These are phyloP conservation scores for Onychostruthus taczanowskii DNA, from an alignment of 2,113 vertebrate species.

Conservation along the genomic window DNA sequence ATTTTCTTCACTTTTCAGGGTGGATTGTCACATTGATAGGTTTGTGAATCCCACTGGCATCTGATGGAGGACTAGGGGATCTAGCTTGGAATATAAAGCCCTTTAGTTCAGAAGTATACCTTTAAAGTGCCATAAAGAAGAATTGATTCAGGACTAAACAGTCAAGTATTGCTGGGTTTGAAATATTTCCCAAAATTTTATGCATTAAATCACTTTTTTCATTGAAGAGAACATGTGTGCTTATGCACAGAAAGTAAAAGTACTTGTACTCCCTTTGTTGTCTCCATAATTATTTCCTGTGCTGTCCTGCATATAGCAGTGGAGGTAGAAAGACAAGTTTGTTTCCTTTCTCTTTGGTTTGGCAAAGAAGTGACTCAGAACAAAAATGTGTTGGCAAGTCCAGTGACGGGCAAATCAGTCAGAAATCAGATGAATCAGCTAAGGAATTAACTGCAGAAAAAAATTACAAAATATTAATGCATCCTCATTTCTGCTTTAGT, in stretches of 20 bases:
- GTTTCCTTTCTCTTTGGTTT: not conserved
- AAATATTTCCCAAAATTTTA: not conserved
- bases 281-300: not conserved
- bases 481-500: not conserved
- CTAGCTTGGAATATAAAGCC: not conserved
- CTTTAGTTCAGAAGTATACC: not conserved
- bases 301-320: not conserved
- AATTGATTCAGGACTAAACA: not conserved
- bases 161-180: not conserved
- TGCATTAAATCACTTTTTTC: not conserved
- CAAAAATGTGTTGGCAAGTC: not conserved
- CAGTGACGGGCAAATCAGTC: not conserved
- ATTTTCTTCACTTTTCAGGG: not conserved
- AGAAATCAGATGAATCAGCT: not conserved
- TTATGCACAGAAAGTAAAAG: not conserved
- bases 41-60: not conserved
- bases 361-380: not conserved
- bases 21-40: not conserved
- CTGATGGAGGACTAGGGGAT: not conserved
- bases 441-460: not conserved
- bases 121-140: not conserved
- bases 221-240: not conserved
- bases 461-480: not conserved
- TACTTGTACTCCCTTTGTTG: not conserved
- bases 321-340: not conserved